Percentiles rank a stretch among this genome's conserved stretches.
Evolutionary conservation across 2,113 vertebrate genomes (phyloP).

Genomic region (Chloropsis cyanopogon): DNA sequence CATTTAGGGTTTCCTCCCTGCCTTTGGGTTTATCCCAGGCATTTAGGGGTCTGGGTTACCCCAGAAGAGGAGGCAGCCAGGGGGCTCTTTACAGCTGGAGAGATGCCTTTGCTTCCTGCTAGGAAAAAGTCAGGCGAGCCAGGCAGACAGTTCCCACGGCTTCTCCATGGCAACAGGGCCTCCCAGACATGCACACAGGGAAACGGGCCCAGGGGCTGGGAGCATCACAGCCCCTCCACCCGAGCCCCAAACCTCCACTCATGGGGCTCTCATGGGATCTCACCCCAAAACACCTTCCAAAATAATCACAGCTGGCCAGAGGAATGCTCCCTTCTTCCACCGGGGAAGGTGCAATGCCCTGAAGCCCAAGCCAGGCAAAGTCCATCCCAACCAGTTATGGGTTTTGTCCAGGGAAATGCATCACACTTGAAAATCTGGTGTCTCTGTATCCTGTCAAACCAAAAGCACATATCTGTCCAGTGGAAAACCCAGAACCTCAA

Average conservation of each 20-base stretch:
- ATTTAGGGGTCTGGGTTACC: background rate
- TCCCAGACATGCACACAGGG: background rate
- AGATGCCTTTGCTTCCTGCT: background rate
- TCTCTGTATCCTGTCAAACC: background rate
- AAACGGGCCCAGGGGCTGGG: background rate
- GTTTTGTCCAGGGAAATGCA: background rate
- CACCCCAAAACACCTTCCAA: background rate
- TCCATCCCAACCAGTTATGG: background rate
- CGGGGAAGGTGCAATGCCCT: background rate
- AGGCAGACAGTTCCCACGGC: slow-evolving; percentile 32
- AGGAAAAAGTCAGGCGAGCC: background rate
- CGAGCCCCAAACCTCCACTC: background rate
- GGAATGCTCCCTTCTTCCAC: background rate
- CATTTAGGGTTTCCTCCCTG: background rate
- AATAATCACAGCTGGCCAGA: background rate
- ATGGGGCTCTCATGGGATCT: background rate
- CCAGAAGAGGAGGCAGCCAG: background rate
- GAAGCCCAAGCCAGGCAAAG: background rate
- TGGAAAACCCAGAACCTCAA: background rate
- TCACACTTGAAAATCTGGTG: background rate
- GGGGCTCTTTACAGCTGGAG: background rate
- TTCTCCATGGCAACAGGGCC: slow-evolving; percentile 68
- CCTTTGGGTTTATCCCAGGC: background rate
- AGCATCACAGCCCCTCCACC: background rate
- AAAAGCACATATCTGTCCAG: background rate